Percentiles rank a stretch among this genome's conserved stretches.
phyloP scores from a whole-genome alignment of 1,140 invertebrate species.

The Penaeus japonicus region DNA sequence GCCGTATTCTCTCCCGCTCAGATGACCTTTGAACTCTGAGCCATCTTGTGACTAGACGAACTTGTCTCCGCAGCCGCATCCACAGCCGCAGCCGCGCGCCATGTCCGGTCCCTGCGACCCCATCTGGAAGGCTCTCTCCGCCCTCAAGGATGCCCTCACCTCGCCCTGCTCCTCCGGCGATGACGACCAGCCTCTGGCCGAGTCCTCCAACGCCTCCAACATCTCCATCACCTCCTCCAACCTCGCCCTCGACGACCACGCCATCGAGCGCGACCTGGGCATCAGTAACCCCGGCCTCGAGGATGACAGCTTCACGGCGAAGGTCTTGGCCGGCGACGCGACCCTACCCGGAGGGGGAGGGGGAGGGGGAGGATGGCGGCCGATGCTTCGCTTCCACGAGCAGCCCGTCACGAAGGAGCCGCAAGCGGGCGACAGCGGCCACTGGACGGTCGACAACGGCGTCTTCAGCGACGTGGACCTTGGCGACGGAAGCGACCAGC shows the following conservation, averaged over 20 bases:
- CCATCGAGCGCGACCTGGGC: slow-evolving; percentile 19
- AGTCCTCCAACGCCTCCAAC: slow-evolving; percentile 34
- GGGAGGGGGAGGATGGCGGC: background rate
- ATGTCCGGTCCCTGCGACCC: slow-evolving; percentile 34
- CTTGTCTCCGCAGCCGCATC: background rate
- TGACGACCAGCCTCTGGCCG: slow-evolving; percentile 22
- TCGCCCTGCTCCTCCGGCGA: slow-evolving; percentile 27
- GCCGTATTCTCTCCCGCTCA: too few relatives aligned
- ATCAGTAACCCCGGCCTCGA: slow-evolving; percentile 31
- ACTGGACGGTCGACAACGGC: slow-evolving; percentile 15
- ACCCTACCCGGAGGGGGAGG: too few relatives aligned
- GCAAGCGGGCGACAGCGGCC: slow-evolving; percentile 17
- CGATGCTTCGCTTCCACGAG: background rate
- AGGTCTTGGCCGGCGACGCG: background rate
- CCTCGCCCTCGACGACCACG: slow-evolving; percentile 2
- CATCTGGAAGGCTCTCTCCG: slow-evolving; percentile 27
- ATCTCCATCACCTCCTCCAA: slow-evolving; percentile 19
- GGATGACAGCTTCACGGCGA: slow-evolving; percentile 3
- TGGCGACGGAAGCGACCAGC: background rate
- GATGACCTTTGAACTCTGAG: background rate
- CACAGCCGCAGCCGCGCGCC: background rate
- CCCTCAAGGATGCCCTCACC: slow-evolving; percentile 31
- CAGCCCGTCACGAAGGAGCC: slow-evolving; percentile 35
- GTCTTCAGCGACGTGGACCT: slow-evolving; percentile 35
- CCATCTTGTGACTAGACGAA: background rate